Base-by-base conservation (phyloP, 2,888 invertebrate genomes). In the Drosophila macrospina region DNA sequence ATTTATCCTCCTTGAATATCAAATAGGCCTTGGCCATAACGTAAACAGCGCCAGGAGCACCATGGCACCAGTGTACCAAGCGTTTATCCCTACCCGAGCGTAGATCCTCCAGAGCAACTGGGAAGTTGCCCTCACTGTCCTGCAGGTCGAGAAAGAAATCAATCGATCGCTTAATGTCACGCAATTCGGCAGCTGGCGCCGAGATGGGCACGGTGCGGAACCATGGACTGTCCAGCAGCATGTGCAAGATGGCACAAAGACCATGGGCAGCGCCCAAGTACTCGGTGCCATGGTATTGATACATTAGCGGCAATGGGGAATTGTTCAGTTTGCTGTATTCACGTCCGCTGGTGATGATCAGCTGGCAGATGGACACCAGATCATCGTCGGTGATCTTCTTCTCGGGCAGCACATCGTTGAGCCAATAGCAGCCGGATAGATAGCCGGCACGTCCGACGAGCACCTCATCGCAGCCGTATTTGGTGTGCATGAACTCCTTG, bases 31-130 rank as follows among this genome's bases (percentile, higher is more conserved):
- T 96, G 1, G 96, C 96, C 93, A 98, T 39, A 34, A 97, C 91
- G 88, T 97, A 97, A 6, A 97, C 93, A 0, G 95, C 94, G 0
- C 97, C 97, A 7, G 97, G 95, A 8, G 97, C 97, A 0, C 98
- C 98, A 90, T 98, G 97, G 90, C 98, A 98, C 98, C 97, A 97
- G 89, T 98, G 97, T 0, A 97, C 94, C 10, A 97, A 92, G 68
- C 96, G 95, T 64, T 96, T 95, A 10, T 92, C 91, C 11, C 91
- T 80, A 3, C 94, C 93, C 41, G 91, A 91, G 36, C 93, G 86
- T 5, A 93, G 92, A 52, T 95, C 92, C 90, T 97, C 96, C 90
- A 95, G 93, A 4, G 96, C 95, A 74, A 95, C 94, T 0, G 96
- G 95, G 91, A 96, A 96, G 90, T 96, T 96, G 0, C 96, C 96